Evolutionary conservation across 2,113 vertebrate genomes (phyloP).

Genomic region (Misgurnus anguillicaudatus): DNA sequence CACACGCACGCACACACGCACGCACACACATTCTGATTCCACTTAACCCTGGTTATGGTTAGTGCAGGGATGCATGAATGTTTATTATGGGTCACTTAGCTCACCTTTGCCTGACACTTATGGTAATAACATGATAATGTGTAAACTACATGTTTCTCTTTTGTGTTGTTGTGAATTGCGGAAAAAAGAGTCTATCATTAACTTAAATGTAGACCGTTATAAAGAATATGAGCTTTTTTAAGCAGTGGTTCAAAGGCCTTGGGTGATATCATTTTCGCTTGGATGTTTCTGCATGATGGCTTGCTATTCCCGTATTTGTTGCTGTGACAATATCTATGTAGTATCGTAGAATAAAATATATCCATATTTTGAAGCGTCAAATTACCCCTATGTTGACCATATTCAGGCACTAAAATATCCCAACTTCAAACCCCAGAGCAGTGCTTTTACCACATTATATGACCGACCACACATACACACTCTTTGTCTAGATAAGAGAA

Average conservation of each 20-base stretch:
- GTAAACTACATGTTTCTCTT: conserved; percentile 22
- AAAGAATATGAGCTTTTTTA: background rate
- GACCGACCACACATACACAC: background rate
- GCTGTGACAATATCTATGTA: background rate
- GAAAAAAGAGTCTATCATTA: background rate
- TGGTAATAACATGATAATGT: background rate
- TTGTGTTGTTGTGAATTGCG: background rate
- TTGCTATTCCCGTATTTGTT: background rate
- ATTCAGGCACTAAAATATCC: background rate
- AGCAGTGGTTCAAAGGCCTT: background rate
- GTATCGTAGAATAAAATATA: no score
- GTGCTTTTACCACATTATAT: conserved; percentile 11
- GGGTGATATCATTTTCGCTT: background rate
- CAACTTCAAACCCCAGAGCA: background rate
- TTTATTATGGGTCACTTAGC: conserved; percentile 15
- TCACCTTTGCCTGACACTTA: background rate
- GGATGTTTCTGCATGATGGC: no score
- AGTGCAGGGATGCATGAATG: background rate
- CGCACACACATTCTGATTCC: background rate
- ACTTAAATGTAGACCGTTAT: background rate
- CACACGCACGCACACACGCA: background rate
- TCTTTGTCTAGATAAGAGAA: conserved; percentile 27
- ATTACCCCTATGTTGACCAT: background rate
- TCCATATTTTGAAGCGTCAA: background rate
- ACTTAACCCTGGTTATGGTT: background rate